Evolutionary conservation across 2,888 invertebrate species (phyloP).

Genomic region (Acleris emargana): DNA sequence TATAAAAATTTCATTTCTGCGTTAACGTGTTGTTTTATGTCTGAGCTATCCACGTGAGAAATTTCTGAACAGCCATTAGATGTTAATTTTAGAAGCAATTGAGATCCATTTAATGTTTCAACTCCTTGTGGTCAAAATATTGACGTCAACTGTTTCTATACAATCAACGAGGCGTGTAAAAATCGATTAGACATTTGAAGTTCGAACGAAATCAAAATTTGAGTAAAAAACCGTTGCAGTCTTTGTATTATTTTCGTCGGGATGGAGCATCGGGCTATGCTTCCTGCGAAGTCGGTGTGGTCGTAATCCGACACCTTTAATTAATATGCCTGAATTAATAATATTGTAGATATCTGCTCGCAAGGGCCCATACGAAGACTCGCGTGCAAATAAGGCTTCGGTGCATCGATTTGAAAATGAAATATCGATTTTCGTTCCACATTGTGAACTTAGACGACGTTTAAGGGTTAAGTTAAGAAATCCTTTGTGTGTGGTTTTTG

Average conservation of each 20-base stretch:
- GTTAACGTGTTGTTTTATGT: slow-evolving; percentile 34
- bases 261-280: slow-evolving; percentile 75
- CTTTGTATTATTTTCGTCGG: slow-evolving; percentile 76
- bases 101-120: background rate
- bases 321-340: slow-evolving; percentile 82
- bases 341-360: slow-evolving; percentile 77
- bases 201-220: slow-evolving; percentile 62
- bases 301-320: slow-evolving; percentile 78
- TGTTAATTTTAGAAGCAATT: slow-evolving; percentile 12
- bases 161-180: slow-evolving; percentile 40
- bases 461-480: slow-evolving; percentile 26
- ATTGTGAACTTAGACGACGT: slow-evolving; percentile 24
- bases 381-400: slow-evolving; percentile 81
- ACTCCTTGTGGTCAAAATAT: slow-evolving; percentile 53
- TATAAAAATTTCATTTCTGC: slow-evolving; percentile 54
- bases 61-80: slow-evolving; percentile 20
- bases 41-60: slow-evolving; percentile 33
- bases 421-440: slow-evolving; percentile 71
- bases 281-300: slow-evolving; percentile 82
- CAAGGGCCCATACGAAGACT: slow-evolving; percentile 58
- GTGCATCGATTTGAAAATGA: slow-evolving; percentile 66
- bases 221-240: slow-evolving; percentile 62
- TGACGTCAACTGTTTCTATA: slow-evolving; percentile 48
- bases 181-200: slow-evolving; percentile 59
- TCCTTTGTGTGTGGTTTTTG: slow-evolving; percentile 33